A percentile compares a stretch with the other conserved stretches of the same genome.
Conservation (phyloP, 2,888 invertebrate genomes). For the Girardia tigrina region DNA sequence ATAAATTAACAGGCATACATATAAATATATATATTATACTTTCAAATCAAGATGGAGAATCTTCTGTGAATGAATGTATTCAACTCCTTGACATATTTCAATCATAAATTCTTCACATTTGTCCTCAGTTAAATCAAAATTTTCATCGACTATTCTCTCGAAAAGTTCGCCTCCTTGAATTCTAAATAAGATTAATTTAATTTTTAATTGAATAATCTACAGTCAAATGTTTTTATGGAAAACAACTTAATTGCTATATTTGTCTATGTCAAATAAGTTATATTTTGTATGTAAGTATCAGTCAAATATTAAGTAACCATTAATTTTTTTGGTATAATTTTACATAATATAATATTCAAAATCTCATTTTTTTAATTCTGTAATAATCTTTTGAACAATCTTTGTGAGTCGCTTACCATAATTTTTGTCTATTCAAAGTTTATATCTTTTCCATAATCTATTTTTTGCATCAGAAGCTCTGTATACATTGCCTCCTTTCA, state of each 20-base stretch:
- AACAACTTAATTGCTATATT: not conserved
- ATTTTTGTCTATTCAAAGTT: too few relatives aligned
- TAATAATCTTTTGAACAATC: too few relatives aligned
- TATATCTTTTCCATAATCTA: too few relatives aligned
- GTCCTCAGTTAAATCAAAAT: constrained; percentile 85
- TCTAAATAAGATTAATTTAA: constrained; percentile 58
- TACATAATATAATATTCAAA: too few relatives aligned
- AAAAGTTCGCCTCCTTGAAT: constrained; percentile 95
- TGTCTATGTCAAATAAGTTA: too few relatives aligned
- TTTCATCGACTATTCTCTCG: constrained; percentile 93
- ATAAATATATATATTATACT: constrained; percentile 56
- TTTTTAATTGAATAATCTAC: not conserved
- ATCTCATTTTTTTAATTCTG: too few relatives aligned
- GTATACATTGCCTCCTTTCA: too few relatives aligned
- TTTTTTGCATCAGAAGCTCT: too few relatives aligned
- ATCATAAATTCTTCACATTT: constrained; percentile 89
- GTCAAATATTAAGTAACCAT: too few relatives aligned
- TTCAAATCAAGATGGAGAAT: constrained; percentile 94
- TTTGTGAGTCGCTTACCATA: too few relatives aligned
- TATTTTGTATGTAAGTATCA: too few relatives aligned
- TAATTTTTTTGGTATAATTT: too few relatives aligned
- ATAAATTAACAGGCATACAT: not conserved
- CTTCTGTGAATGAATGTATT: constrained; percentile 84
- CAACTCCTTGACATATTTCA: constrained; percentile 92
- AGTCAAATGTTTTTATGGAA: not conserved